These are phyloP conservation scores for Panthera uncia DNA, from an alignment of 2,113 vertebrate species.

Conservation along the genomic window DNA sequence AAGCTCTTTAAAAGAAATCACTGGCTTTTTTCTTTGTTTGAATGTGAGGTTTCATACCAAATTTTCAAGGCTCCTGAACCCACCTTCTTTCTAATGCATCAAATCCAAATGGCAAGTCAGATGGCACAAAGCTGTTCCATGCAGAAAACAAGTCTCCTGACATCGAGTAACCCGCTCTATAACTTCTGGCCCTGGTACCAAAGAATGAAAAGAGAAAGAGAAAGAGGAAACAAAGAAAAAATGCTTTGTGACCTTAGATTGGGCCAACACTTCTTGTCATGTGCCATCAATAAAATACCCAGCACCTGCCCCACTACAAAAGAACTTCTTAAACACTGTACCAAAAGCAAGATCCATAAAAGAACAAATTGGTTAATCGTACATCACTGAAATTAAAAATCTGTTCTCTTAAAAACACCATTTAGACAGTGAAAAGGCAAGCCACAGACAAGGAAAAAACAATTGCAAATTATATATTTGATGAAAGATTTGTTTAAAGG, in stretches of 20 bases:
- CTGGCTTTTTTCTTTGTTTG: background rate
- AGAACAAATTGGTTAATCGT: background rate
- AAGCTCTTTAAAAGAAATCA: conserved; percentile 31
- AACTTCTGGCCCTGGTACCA: background rate
- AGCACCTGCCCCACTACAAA: background rate
- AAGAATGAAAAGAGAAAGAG: background rate
- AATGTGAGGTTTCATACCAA: conserved; percentile 34
- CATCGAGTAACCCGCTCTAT: background rate
- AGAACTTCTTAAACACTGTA: background rate
- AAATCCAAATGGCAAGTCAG: background rate
- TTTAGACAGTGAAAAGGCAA: background rate
- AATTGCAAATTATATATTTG: background rate
- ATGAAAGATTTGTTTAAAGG: background rate
- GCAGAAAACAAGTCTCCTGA: background rate
- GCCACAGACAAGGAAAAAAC: background rate
- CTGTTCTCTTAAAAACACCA: background rate
- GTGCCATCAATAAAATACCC: background rate
- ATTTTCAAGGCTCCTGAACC: background rate
- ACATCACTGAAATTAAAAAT: background rate
- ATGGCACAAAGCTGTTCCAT: background rate
- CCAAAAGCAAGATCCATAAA: background rate
- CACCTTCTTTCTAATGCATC: background rate
- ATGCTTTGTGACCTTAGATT: background rate
- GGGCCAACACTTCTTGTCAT: background rate
- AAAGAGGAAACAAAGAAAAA: background rate